Evolutionary conservation across 2,888 invertebrate species (phyloP), one percentile per base, ranked within the genome.

Genomic region (Heliconius erato): DNA sequence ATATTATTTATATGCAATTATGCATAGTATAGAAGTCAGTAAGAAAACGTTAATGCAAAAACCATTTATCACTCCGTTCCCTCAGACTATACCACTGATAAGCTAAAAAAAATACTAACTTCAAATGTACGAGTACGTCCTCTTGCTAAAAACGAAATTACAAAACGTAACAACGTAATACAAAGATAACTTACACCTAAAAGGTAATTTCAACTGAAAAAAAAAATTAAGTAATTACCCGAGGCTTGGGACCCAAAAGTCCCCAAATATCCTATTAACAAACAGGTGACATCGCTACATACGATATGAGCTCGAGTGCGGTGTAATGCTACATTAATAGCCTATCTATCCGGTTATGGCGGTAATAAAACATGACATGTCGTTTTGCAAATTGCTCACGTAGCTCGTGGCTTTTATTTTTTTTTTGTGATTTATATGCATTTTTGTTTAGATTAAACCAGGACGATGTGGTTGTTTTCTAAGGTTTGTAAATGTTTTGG

Each of bases 341-440:
- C 68, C 67, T 78, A 78, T 78, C 67, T 67, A 78, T 78, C 40
- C 67, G 44, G 67, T 68, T 68, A 78, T 68, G 78, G 28, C 6
- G 67, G 67, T 67, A 78, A 68, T 78, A 78, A 78, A 78, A 78
- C 67, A 40, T 28, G 68, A 32, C 65, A 68, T 78, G 78, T 67
- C 40, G 28, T 67, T 78, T 78, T 78, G 65, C 23, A 78, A 78
- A 78, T 78, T 78, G 44, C 78, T 40, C 78, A 78, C 65, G 78
- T 78, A 65, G 44, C 67, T 78, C 65, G 44, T 65, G 78, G 65
- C 26, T 67, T 77, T 67, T 77, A 40, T 67, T 67, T 16, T 67
- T 77, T 63, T 67, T 67, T 16, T 59, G 32, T 78, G 44, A 67
- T 78, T 67, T 78, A 44, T 67, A 44, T 28, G 28, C 9, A 78